A percentile compares a stretch with the other conserved stretches of the same genome.
Conservation (phyloP, 2,888 invertebrate species). For the Callyntrura sp. region DNA sequence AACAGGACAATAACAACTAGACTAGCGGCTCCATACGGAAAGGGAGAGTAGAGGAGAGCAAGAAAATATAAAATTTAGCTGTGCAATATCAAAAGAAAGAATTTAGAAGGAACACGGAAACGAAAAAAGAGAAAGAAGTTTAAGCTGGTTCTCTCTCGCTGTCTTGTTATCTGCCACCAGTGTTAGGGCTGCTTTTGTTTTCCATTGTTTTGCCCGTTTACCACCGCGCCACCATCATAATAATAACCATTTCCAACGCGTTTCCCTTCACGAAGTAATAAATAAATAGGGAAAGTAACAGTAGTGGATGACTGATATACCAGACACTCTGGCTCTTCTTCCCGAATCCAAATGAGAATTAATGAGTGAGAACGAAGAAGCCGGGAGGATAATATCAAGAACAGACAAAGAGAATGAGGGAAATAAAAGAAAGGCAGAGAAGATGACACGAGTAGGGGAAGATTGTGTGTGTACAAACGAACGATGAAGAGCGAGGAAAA, state of each 20-base stretch:
- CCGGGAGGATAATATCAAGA: not conserved
- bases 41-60: not conserved
- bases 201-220: conserved; percentile 32
- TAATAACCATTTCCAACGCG: conserved; percentile 65
- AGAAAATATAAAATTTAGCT: not conserved
- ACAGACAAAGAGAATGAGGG: not conserved
- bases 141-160: not conserved
- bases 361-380: conserved; percentile 63
- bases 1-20: too few relatives aligned
- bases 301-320: not conserved
- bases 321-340: not conserved
- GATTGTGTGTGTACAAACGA: not conserved
- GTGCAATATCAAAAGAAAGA: not conserved
- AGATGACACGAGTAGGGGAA: conserved; percentile 28
- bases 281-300: conserved; percentile 5
- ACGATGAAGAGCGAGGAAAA: not conserved
- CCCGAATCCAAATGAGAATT: conserved; percentile 73
- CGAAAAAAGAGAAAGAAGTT: conserved; percentile 6
- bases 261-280: conserved; percentile 25
- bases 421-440: conserved; percentile 8
- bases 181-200: not conserved
- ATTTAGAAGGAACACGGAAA: not conserved
- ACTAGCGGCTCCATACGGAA: not conserved
- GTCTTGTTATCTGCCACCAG: conserved; percentile 50
- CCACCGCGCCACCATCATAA: conserved; percentile 38